Percentiles rank a stretch among this genome's conserved stretches.
phyloP scores from a whole-genome alignment of 2,113 vertebrate genomes.

The Megalops atlanticus region DNA sequence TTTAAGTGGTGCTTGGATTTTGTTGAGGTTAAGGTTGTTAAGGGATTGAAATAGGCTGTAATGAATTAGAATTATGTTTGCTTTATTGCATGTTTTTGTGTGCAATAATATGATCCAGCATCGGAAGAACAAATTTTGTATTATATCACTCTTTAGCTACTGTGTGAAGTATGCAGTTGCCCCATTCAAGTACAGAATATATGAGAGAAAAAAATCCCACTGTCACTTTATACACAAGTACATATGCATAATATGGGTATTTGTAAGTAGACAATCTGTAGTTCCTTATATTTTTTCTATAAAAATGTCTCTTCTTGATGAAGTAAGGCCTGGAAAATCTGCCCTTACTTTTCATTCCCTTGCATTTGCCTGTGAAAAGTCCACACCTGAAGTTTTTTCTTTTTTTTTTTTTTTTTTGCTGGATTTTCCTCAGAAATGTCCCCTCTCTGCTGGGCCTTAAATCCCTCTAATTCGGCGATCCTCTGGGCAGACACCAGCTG shows the following conservation, averaged over 20 bases:
- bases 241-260: too few species aligned
- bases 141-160: too few species aligned
- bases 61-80: background rate
- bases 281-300: too few species aligned
- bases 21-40: background rate
- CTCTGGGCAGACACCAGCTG: constrained; percentile 73
- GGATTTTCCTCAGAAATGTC: constrained; percentile 14
- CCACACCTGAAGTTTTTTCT: background rate
- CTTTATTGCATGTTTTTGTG: background rate
- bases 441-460: constrained; percentile 40
- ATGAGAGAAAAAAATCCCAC: too few species aligned
- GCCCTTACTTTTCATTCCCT: background rate
- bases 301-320: too few species aligned
- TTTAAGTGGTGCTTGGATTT: background rate
- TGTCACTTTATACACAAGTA: too few species aligned
- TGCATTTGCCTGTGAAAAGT: background rate
- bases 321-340: background rate
- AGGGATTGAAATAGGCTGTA: background rate
- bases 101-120: too few species aligned
- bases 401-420: background rate
- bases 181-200: too few species aligned
- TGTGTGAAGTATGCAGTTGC: too few species aligned
- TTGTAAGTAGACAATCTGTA: too few species aligned
- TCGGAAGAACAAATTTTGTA: too few species aligned
- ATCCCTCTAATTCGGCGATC: constrained; percentile 59